A percentile compares a stretch with the other conserved stretches of the same genome.
Conservation (phyloP, 2,888 invertebrate genomes). For the Anodontia alba region DNA sequence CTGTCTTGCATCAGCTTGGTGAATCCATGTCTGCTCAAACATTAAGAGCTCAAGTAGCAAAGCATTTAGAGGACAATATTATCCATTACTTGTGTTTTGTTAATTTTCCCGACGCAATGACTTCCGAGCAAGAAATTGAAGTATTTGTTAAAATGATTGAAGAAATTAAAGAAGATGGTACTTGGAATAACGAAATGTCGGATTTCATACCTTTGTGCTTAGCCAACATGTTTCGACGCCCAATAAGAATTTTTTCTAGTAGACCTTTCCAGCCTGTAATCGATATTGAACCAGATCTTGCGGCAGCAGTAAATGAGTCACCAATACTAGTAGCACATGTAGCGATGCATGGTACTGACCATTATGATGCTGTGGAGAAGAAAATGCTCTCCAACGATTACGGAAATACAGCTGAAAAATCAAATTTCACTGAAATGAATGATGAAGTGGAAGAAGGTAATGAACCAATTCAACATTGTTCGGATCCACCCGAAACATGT, state of each 20-base stretch:
- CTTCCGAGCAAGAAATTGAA: background rate
- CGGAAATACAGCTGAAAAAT: background rate
- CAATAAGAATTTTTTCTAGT: background rate
- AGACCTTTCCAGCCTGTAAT: background rate
- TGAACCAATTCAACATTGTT: background rate
- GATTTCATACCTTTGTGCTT: background rate
- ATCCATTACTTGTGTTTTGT: background rate
- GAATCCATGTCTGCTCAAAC: background rate
- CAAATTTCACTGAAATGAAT: background rate
- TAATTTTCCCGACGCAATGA: background rate
- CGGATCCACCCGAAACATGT: background rate
- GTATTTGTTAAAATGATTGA: background rate
- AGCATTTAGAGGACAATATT: background rate
- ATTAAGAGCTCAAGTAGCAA: background rate
- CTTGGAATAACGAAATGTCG: background rate
- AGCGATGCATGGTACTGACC: background rate
- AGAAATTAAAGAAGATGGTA: background rate
- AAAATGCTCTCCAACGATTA: background rate
- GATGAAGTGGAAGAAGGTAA: background rate
- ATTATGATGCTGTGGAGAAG: slow-evolving; percentile 14
- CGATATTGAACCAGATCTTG: background rate
- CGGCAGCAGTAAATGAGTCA: background rate
- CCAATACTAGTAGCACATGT: background rate
- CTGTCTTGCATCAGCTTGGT: background rate
- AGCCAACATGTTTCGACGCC: background rate